Evolutionary conservation across 92 coral and sea anemone genomes (phyloP), one percentile per base, ranked within the genome.

Genomic region (Zoanthus solanderi): DNA sequence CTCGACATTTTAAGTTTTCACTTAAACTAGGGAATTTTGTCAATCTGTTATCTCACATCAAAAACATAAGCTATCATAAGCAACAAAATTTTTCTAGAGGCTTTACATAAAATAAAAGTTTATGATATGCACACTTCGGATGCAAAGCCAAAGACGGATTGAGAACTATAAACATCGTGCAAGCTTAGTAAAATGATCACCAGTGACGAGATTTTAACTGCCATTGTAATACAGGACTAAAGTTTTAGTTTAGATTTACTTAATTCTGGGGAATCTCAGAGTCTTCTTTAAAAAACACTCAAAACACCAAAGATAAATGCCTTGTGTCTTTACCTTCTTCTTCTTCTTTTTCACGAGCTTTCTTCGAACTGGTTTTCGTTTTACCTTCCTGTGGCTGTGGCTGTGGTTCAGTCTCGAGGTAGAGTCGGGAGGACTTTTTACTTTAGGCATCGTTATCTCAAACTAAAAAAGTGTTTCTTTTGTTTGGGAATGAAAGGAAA

Each of bases 361-460:
- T 37, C 42, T 37, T 63, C 86, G 71, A 83, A 48, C 76, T n/a
- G 92, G 56, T 89, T 91, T 94, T 78, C 91, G 89, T 47, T 93
- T 87, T 23, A 91, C 75, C 90, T 91, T 94, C 90, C 87, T 94
- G 91, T 90, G 95, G 60, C 87, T 94, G 91, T 90, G 95, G 60
- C 90, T 75, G 42, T 37, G 42, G 42, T 37, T 37, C 42, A 37
- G 42, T 83, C 90, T 94, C 50, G 98, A 84, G 75, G 83, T 82
- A 63, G 79, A 78, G 54, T 81, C 87, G 5, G 88, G 75, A 69
- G 93, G 79, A 89, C 67, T 91, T 78, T 95, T 95, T 13, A 88
- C 63, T 78, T 93, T 95, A 16, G 98, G 98, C 95, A 92, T 95
- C 72, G 31, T 76, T 23, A 32, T 34, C 28, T n/a, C 57, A 72